Percentiles rank a stretch among this genome's conserved stretches.
phyloP scores from a whole-genome alignment of 2,797 vertebrate species.

The Peromyscus nudipes region DNA sequence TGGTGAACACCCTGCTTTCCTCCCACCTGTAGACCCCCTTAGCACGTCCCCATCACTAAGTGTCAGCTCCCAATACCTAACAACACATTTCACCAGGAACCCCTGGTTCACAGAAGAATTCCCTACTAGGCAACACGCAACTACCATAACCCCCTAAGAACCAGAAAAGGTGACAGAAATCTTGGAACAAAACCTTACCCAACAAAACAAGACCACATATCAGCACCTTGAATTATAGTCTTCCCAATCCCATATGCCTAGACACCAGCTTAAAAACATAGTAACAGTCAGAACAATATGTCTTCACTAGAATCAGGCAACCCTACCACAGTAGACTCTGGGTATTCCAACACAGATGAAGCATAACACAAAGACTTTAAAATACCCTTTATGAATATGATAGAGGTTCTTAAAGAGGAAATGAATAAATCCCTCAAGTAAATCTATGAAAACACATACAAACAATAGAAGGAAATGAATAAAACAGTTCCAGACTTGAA shows the following conservation, averaged over 20 bases:
- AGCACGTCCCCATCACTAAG: not conserved
- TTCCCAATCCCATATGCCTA: not conserved
- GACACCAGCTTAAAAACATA: not conserved
- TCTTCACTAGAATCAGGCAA: not conserved
- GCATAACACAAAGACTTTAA: not conserved
- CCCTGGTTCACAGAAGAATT: not conserved
- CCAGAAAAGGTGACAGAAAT: not conserved
- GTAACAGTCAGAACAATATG: not conserved
- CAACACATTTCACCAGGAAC: not conserved
- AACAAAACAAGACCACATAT: not conserved
- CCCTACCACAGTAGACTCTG: not conserved
- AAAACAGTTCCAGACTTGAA: not conserved
- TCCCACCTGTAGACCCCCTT: not conserved
- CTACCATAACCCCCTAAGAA: not conserved
- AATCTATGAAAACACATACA: not conserved
- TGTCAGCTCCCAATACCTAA: not conserved
- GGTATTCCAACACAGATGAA: not conserved
- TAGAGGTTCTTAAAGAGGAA: not conserved
- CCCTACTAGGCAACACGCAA: not conserved
- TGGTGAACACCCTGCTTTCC: not conserved
- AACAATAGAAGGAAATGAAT: not conserved
- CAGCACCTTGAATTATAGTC: not conserved
- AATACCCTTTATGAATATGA: not conserved
- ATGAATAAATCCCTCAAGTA: not conserved
- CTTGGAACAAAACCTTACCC: not conserved